A percentile compares a stretch with the other conserved stretches of the same genome.
Conservation (phyloP, 2,888 invertebrate genomes). For the Phrixothrix hirtus region DNA sequence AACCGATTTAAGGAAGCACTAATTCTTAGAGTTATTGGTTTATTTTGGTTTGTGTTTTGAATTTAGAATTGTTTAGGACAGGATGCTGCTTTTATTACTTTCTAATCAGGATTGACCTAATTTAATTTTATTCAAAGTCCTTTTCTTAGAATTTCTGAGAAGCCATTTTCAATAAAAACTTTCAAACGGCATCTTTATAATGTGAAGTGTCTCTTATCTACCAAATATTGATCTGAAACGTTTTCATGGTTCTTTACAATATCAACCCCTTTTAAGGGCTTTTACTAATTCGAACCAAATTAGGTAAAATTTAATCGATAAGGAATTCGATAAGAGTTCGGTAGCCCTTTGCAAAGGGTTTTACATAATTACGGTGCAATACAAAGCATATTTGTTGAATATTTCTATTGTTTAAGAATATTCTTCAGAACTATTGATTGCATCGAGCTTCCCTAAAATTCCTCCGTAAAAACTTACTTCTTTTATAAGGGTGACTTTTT, state of each 20-base stretch:
- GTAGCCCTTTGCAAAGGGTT: constrained; percentile 20
- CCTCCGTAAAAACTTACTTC: no score
- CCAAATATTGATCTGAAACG: constrained; percentile 13
- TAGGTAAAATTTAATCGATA: constrained; percentile 27
- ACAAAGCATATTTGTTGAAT: constrained; percentile 20
- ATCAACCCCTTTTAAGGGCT: constrained; percentile 22
- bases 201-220: constrained; percentile 12
- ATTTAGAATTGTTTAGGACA: no score
- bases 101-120: no score
- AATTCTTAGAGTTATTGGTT: no score
- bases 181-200: constrained; percentile 8
- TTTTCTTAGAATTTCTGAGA: no score
- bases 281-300: constrained; percentile 28
- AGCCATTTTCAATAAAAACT: no score
- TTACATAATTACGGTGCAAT: constrained; percentile 25
- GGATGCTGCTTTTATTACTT: no score
- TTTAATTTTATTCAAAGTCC: no score
- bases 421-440: background rate
- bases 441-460: background rate
- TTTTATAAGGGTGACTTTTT: background rate
- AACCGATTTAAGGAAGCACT: no score
- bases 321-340: constrained; percentile 25
- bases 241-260: no score
- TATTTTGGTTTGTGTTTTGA: no score
- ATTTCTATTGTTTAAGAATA: constrained; percentile 3